These are phyloP conservation scores for Macquaria ambigua DNA, from an alignment of 2,113 vertebrate species.

Conservation along the genomic window DNA sequence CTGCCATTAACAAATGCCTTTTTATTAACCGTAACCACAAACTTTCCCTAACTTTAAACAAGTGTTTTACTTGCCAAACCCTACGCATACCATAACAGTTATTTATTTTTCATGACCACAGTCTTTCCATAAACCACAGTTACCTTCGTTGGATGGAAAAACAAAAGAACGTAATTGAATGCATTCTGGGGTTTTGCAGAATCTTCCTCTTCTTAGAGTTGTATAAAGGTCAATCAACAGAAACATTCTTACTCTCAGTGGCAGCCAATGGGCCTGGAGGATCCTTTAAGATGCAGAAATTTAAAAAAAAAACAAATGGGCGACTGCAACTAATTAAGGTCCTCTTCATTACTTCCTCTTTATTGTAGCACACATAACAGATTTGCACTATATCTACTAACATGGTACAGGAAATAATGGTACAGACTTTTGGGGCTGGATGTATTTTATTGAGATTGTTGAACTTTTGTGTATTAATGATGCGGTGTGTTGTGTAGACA, in stretches of 20 bases:
- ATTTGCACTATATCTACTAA: not conserved
- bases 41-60: not conserved
- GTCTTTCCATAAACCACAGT: not conserved
- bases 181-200: not conserved
- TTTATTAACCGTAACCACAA: not conserved
- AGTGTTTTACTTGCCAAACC: not conserved
- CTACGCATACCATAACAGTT: too few relatives aligned
- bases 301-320: not conserved
- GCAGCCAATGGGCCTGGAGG: not conserved
- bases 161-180: too few relatives aligned
- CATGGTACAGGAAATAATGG: not conserved
- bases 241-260: not conserved
- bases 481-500: not conserved
- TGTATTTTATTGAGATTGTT: not conserved
- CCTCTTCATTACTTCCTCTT: not conserved
- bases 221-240: not conserved
- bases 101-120: not conserved
- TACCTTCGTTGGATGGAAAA: not conserved
- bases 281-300: not conserved
- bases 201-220: not conserved
- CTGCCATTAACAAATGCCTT: not conserved
- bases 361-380: not conserved
- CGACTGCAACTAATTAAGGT: not conserved
- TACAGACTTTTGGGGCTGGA: not conserved
- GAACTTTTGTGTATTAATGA: not conserved